Base-by-base conservation (phyloP, 2,888 invertebrate genomes). In the Drosophila yooni region DNA sequence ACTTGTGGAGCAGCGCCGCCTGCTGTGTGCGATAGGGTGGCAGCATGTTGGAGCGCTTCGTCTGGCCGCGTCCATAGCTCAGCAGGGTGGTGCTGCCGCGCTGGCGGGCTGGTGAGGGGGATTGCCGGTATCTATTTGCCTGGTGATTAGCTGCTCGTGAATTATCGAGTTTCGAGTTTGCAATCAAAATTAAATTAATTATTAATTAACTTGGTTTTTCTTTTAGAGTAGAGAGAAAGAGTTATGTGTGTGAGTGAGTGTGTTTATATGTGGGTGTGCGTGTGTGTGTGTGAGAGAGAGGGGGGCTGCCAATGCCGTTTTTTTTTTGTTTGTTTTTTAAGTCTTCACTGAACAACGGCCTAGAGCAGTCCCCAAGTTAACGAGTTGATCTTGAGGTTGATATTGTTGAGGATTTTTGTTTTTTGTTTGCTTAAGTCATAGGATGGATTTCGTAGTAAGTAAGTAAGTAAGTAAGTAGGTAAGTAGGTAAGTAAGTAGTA, bases 41-140 rank as follows among this genome's bases (percentile, higher is more conserved):
- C 70, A 92, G 72, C 34, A 89, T 92, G 91, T 88, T 91, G 56
- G 83, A 81, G 6, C 92, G 83, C 60, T 92, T 92, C 54, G 79
- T 82, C 85, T 69, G 71, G 57, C 87, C 87, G 46, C 88, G 82
- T 33, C 88, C 84, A 56, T 91, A 90, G 50, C 93, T 77, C 66
- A 82, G 48, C 25, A 87, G 76, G 11, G 82, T 77, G 68, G 76
- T 82, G 79, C 86, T 88, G 69, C 95, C 94, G 93, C 95, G 94
- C 90, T 94, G 94, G 81, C 95, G 94, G 84, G 94, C 94, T 89
- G 95, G 95, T 93, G 95, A 95, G 83, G 95, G 94, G 82, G 95
- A 95, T 93, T 95, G 95, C 92, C 95, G 95, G 93, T 95, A 94
- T 94, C 95, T 95, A 93, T 92, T 93, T 92, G 92, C 92, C 92